These are phyloP conservation scores for Ahaetulla prasina DNA, from an alignment of 2,113 vertebrate genomes.

Conservation along the genomic window DNA sequence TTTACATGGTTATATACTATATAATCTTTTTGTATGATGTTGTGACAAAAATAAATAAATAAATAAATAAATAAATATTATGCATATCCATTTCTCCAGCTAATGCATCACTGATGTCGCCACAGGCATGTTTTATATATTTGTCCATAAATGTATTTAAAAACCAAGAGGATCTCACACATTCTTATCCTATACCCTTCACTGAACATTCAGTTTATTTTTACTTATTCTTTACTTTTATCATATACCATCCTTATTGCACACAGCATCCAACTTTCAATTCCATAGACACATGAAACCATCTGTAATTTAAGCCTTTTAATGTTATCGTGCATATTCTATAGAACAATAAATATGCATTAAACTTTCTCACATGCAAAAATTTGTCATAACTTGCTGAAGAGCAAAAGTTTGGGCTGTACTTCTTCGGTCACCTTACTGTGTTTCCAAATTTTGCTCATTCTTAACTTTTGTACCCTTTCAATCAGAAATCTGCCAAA, in stretches of 20 bases:
- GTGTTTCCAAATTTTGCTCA: not conserved
- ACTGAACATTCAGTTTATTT: not conserved
- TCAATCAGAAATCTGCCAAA: not conserved
- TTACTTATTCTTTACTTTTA: not conserved
- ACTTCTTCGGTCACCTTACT: not conserved
- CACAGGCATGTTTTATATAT: not conserved
- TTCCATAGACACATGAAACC: not conserved
- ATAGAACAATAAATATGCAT: not conserved
- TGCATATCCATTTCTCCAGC: not conserved
- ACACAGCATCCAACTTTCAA: not conserved
- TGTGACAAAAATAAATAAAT: too few relatives aligned
- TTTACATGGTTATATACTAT: too few relatives aligned
- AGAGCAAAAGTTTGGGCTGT: not conserved
- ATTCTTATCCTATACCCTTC: not conserved
- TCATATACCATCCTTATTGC: not conserved
- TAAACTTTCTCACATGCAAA: not conserved
- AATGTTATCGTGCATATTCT: not conserved
- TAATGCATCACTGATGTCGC: not conserved
- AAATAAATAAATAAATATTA: too few relatives aligned
- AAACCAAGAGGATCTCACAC: not conserved
- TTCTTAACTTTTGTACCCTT: not conserved
- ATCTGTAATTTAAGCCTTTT: not conserved
- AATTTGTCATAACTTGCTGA: not conserved
- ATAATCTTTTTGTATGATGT: too few relatives aligned
- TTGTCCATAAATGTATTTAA: not conserved